Evolutionary conservation across 2,888 invertebrate species (phyloP), one percentile per base, ranked within the genome.

Genomic region (Masnerella sp.): DNA sequence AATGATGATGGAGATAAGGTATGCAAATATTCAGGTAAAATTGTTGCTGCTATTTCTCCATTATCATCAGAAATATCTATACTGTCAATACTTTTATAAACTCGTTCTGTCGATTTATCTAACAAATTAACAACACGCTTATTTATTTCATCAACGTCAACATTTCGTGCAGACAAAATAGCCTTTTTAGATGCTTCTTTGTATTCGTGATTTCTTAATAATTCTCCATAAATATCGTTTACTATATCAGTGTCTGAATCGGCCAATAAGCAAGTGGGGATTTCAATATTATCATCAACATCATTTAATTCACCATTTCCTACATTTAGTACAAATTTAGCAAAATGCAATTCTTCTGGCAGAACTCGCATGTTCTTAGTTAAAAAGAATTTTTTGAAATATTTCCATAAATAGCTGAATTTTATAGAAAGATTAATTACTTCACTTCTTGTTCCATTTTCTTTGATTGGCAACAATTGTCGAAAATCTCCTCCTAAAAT

Each of bases 11-110:
- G 40, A 9, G 40, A 40, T 11, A 40, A 40, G 17, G 40, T 40
- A 18, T 40, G 17, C 20, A 42, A 45, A 45, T 45, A 28, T 25
- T 45, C 45, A 25, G 28, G 45, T 28, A 45, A 28, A 45, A 45
- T 15, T 28, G 45, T 12, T 45, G 45, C 28, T 15, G 45, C 45
- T 2, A 45, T 45, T n/a, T 45, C 45, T 8, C 45, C 45, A 28
- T 45, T 45, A 15, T 25, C 45, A 11, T 45, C 11, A 28, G 45
- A 45, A 28, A 45, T 5, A 45, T 45, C 28, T 3, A 45, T 9
- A 25, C 5, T 45, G 45, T 45, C 28, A 28, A 45, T 28, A 18
- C 45, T 45, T 20, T 11, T 42, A 12, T 11, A 42, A 11, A 1
- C 22, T 42, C 2, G 8, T 20, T 42, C 42, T 22, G 42, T 42